Evolutionary conservation across 2,888 invertebrate species (phyloP).

Genomic region (Diarsia rubi): DNA sequence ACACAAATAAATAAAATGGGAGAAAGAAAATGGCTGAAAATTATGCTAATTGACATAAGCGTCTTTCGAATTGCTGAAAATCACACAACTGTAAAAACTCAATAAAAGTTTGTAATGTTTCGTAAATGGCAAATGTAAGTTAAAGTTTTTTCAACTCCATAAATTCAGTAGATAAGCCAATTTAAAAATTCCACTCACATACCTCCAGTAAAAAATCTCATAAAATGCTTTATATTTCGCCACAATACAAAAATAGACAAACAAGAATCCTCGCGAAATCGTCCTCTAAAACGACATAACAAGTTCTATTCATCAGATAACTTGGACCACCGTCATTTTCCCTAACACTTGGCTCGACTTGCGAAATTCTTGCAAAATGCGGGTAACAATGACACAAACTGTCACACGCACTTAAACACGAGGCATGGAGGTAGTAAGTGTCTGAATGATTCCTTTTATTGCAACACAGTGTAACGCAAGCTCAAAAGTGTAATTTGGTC

Average conservation of each 20-base stretch:
- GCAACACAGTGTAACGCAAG: slow-evolving; percentile 59
- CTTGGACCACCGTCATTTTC: slow-evolving; percentile 41
- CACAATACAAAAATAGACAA: slow-evolving; percentile 1
- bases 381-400: slow-evolving; percentile 57
- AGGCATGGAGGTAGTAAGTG: slow-evolving; percentile 58
- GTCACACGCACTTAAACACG: slow-evolving; percentile 66
- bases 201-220: not conserved
- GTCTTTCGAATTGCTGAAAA: not conserved
- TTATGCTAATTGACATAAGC: slow-evolving; percentile 13
- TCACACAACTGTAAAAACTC: not conserved
- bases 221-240: slow-evolving; percentile 13
- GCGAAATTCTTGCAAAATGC: slow-evolving; percentile 58
- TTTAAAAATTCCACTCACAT: slow-evolving; percentile 6
- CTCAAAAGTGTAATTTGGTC: slow-evolving; percentile 58
- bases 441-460: slow-evolving; percentile 66
- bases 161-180: not conserved
- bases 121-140: not conserved
- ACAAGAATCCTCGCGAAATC: slow-evolving; percentile 12
- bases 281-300: slow-evolving; percentile 46
- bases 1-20: not conserved
- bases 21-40: not conserved
- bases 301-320: slow-evolving; percentile 58
- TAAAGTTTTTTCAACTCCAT: slow-evolving; percentile 3
- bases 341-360: slow-evolving; percentile 57
- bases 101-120: not conserved